A percentile compares a stretch with the other conserved stretches of the same genome.
These are phyloP conservation scores for Chloroclystis v-ata DNA, from an alignment of 2,888 invertebrate species.

Conservation along the genomic window DNA sequence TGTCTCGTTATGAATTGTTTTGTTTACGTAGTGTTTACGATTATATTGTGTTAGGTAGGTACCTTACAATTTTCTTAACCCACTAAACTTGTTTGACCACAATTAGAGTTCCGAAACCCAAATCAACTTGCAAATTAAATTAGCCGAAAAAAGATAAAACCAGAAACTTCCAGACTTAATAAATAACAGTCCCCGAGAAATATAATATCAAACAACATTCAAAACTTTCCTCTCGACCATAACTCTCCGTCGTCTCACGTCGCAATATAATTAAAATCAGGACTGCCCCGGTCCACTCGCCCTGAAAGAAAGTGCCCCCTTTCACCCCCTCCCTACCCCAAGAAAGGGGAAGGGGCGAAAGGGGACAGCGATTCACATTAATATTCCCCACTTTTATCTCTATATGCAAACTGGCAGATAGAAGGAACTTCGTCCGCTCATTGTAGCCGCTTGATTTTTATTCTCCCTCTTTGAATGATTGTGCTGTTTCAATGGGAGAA, in stretches of 20 bases:
- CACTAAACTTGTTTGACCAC: no score
- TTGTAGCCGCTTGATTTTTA: constrained; percentile 73
- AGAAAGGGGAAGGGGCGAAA: constrained; percentile 33
- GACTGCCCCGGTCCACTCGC: constrained; percentile 73
- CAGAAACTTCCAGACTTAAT: constrained; percentile 11
- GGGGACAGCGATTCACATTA: constrained; percentile 70
- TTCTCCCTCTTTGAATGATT: constrained; percentile 64
- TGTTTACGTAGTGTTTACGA: no score
- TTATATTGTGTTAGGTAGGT: no score
- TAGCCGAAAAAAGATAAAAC: constrained; percentile 3
- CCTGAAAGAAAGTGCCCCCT: constrained; percentile 62
- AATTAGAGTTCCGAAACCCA: background rate
- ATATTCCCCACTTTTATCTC: constrained; percentile 79
- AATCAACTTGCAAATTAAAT: background rate
- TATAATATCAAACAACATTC: constrained; percentile 39
- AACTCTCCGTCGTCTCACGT: constrained; percentile 64
- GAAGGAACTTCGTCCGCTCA: constrained; percentile 72
- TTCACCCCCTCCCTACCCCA: constrained; percentile 33
- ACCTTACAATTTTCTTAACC: no score
- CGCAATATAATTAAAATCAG: constrained; percentile 77
- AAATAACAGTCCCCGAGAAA: constrained; percentile 25
- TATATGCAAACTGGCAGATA: constrained; percentile 78
- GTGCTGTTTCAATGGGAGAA: constrained; percentile 72
- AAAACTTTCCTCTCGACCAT: constrained; percentile 56
- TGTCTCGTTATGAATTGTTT: no score